phyloP scores from a whole-genome alignment of 2,888 invertebrate genomes.

The Apodemia zela region DNA sequence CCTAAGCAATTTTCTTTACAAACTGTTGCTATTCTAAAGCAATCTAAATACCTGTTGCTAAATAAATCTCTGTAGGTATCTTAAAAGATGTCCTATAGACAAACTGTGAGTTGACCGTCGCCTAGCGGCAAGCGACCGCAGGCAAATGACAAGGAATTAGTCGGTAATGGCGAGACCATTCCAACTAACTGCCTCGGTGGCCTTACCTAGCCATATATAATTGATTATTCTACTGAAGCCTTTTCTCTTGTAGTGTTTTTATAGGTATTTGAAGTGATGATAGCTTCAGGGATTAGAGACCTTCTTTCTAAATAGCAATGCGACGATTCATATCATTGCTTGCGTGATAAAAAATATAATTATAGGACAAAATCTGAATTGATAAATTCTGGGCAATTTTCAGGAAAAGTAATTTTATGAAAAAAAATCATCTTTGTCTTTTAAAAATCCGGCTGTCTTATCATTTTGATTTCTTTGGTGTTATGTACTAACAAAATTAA shows the following conservation, averaged over 20 bases:
- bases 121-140: slow-evolving; percentile 52
- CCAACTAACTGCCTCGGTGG: slow-evolving; percentile 67
- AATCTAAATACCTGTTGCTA: slow-evolving; percentile 16
- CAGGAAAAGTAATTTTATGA: no score
- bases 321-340: no score
- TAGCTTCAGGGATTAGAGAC: no score
- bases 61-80: slow-evolving; percentile 14
- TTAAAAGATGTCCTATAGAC: slow-evolving; percentile 25
- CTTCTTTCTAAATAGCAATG: no score
- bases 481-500: no score
- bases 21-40: slow-evolving; percentile 8
- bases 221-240: slow-evolving; percentile 61
- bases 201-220: slow-evolving; percentile 67
- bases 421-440: no score
- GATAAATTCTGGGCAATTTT: no score
- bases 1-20: neutral
- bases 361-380: no score
- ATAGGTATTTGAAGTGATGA: neutral
- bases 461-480: no score
- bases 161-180: slow-evolving; percentile 77
- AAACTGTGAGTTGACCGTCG: slow-evolving; percentile 55
- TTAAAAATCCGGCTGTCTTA: no score
- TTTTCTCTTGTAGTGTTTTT: slow-evolving; percentile 31
- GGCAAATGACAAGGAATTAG: slow-evolving; percentile 79
- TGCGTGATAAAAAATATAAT: no score